Evolutionary conservation across 2,797 vertebrate species (phyloP).

Genomic region (Pangasius mekongensis): DNA sequence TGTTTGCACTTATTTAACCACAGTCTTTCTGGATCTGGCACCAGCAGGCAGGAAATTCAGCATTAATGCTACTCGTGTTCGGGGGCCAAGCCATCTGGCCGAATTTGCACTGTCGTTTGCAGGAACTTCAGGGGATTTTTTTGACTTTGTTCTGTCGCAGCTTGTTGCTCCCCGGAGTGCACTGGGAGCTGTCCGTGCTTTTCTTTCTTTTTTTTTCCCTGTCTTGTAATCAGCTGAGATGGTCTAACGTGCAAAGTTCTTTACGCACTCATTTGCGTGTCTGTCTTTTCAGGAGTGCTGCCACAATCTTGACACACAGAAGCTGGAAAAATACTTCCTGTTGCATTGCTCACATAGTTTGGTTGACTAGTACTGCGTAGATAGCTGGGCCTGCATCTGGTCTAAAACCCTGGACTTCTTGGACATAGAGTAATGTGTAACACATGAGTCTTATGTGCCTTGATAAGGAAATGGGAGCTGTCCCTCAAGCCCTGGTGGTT

Average conservation of each 20-base stretch:
- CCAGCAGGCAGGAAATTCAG: slow-evolving; percentile 21
- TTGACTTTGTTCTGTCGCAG: slow-evolving; percentile 19
- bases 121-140: slow-evolving; percentile 37
- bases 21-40: slow-evolving; percentile 19
- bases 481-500: slow-evolving; percentile 44
- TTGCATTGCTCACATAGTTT: background rate
- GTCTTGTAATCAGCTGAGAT: background rate
- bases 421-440: background rate
- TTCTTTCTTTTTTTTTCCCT: background rate
- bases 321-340: background rate
- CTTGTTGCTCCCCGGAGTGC: slow-evolving; percentile 16
- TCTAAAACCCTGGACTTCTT: background rate
- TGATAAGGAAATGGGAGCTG: slow-evolving; percentile 50
- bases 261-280: background rate
- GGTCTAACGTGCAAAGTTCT: slow-evolving; percentile 8
- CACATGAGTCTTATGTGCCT: background rate
- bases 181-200: background rate
- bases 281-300: background rate
- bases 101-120: slow-evolving; percentile 28
- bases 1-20: slow-evolving; percentile 1
- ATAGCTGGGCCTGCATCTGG: background rate
- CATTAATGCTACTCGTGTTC: slow-evolving; percentile 19
- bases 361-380: background rate
- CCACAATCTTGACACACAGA: background rate
- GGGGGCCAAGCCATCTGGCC: slow-evolving; percentile 38